Percentiles rank a stretch among this genome's conserved stretches.
Evolutionary conservation across 2,888 invertebrate species (phyloP).

Genomic region (Glaucopsyche alexis): DNA sequence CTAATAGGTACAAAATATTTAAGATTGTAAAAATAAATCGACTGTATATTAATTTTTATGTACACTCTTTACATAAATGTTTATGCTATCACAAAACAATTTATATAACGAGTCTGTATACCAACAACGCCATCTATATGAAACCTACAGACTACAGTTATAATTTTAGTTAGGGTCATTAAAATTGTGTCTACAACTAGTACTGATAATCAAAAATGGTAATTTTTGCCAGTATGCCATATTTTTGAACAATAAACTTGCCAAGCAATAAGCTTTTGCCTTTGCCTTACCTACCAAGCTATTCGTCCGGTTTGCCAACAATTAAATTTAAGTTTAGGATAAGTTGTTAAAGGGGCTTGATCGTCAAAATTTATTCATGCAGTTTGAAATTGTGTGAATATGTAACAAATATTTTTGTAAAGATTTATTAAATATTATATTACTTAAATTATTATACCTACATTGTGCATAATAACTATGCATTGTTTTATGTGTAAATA

Average conservation of each 20-base stretch:
- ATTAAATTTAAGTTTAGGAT: background rate
- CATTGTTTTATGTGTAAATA: conserved; percentile 52
- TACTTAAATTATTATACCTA: conserved; percentile 4
- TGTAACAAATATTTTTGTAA: conserved; percentile 52
- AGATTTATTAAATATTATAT: conserved; percentile 42
- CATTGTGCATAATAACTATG: conserved; percentile 42
- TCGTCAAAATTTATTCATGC: conserved; percentile 35
- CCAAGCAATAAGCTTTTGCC: conserved; percentile 35
- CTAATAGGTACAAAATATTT: too few species aligned
- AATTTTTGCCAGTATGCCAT: conserved; percentile 11
- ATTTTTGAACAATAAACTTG: conserved; percentile 31
- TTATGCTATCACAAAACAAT: too few species aligned
- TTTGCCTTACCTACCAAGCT: conserved; percentile 29
- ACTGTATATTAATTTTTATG: too few species aligned
- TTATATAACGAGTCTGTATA: too few species aligned
- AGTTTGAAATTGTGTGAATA: conserved; percentile 46
- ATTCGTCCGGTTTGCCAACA: conserved; percentile 11
- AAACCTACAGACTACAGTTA: too few species aligned
- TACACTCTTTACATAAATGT: too few species aligned
- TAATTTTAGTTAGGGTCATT: too few species aligned
- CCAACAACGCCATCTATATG: too few species aligned
- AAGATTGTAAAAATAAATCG: too few species aligned
- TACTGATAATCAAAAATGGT: background rate
- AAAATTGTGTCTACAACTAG: too few species aligned
- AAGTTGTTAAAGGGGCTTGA: background rate